phyloP scores from a whole-genome alignment of 2,113 vertebrate species.

The Trematocara stigmaticum region DNA sequence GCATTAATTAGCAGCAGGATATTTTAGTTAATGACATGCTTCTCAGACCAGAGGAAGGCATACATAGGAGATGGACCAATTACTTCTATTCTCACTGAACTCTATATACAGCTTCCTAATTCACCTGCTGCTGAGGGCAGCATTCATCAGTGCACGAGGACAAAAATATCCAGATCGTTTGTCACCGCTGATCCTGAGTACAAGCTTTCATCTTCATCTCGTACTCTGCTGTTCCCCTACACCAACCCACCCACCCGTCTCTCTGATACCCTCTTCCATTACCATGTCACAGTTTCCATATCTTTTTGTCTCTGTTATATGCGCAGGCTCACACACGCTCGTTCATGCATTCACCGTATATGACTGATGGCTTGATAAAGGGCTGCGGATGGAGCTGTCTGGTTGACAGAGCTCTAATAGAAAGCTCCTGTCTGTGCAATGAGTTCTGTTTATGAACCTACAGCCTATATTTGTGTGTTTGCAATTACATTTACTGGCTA shows the following conservation, averaged over 20 bases:
- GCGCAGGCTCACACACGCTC: not conserved
- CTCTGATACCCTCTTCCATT: conserved; percentile 21
- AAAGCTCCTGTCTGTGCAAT: conserved; percentile 42
- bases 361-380: conserved; percentile 61
- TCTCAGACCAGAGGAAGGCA: conserved; percentile 8
- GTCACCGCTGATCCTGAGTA: conserved; percentile 54
- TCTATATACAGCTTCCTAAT: conserved; percentile 54
- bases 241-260: not conserved
- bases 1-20: conserved; percentile 46
- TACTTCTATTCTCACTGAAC: conserved; percentile 43
- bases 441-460: conserved; percentile 52
- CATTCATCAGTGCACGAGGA: conserved; percentile 49
- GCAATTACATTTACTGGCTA: conserved; percentile 20
- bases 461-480: not conserved
- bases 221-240: not conserved
- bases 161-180: conserved; percentile 67
- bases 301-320: conserved; percentile 24
- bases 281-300: conserved; percentile 36
- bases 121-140: conserved; percentile 34
- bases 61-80: conserved; percentile 51
- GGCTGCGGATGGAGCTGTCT: conserved; percentile 38
- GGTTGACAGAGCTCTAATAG: conserved; percentile 46
- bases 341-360: not conserved
- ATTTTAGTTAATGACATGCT: conserved; percentile 35
- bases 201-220: conserved; percentile 45